Percentiles rank a stretch among this genome's conserved stretches.
Conservation (phyloP, 2,888 invertebrate genomes). For the Prosopocoilus inquinatus region DNA sequence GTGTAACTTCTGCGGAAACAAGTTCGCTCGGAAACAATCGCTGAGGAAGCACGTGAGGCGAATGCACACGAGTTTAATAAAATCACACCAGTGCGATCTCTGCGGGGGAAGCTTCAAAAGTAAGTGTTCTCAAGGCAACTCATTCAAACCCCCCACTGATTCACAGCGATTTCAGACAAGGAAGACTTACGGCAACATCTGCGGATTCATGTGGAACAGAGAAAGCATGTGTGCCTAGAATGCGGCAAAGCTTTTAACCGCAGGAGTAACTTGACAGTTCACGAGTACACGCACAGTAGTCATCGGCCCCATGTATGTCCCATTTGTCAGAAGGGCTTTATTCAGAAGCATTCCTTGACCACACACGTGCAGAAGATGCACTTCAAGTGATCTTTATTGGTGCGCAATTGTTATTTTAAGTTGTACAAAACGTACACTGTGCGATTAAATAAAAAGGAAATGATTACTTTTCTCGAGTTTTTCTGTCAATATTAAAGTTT, state of each 20-base stretch:
- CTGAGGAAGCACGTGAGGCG: conserved; percentile 10
- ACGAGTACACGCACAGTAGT: not conserved
- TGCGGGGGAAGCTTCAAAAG: conserved; percentile 8
- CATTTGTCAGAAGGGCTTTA: not conserved
- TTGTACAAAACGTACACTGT: too few relatives aligned
- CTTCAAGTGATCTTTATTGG: too few relatives aligned
- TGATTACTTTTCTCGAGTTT: too few relatives aligned
- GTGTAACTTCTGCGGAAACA: conserved; percentile 13
- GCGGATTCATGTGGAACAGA: not conserved
- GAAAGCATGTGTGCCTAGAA: not conserved
- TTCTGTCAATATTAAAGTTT: too few relatives aligned
- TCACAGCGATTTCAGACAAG: not conserved
- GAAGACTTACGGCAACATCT: not conserved
- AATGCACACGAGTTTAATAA: conserved; percentile 2
- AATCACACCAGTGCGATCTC: not conserved
- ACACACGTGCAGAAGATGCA: not conserved
- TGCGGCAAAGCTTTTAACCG: not conserved
- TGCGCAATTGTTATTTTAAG: too few relatives aligned
- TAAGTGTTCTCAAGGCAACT: not conserved
- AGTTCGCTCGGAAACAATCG: conserved; percentile 6
- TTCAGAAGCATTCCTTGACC: not conserved
- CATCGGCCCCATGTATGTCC: not conserved
- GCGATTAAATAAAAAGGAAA: too few relatives aligned
- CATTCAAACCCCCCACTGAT: too few relatives aligned
- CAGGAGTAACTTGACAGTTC: not conserved